These are phyloP conservation scores for Acanthopagrus latus DNA, from an alignment of 2,797 vertebrate species.

Conservation along the genomic window DNA sequence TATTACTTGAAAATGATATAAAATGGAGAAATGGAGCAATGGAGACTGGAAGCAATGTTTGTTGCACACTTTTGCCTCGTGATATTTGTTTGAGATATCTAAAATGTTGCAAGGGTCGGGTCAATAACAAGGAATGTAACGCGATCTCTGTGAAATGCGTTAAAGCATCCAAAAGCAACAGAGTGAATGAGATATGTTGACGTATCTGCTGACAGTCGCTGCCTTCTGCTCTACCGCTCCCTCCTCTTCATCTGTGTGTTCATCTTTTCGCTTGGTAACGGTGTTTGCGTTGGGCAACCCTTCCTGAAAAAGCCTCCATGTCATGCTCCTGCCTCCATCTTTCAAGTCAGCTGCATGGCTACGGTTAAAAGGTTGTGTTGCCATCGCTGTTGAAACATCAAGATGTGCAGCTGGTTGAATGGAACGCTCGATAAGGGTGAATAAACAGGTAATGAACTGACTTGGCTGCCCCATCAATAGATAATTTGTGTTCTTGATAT, in stretches of 20 bases:
- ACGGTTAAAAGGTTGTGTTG: background rate
- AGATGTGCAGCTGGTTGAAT: background rate
- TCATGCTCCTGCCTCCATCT: background rate
- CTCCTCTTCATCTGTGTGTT: background rate
- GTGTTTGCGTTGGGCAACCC: background rate
- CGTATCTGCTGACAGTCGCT: slow-evolving; percentile 7
- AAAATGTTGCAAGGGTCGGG: background rate
- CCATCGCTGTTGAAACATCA: background rate
- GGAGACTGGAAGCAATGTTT: background rate
- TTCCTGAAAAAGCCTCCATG: background rate
- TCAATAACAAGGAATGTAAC: background rate
- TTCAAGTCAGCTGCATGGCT: background rate
- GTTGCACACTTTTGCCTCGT: background rate
- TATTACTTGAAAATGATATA: background rate
- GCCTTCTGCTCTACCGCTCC: background rate
- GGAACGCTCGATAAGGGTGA: background rate
- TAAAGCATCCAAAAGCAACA: slow-evolving; percentile 26
- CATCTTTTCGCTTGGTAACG: background rate
- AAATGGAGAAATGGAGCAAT: background rate
- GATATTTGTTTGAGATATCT: background rate
- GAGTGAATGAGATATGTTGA: background rate
- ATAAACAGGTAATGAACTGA: background rate
- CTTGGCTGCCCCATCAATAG: background rate
- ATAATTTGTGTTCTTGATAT: slow-evolving; percentile 2
- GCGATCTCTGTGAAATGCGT: background rate